Conservation (phyloP, 2,888 invertebrate species). For the Eumerus sabulonum region DNA sequence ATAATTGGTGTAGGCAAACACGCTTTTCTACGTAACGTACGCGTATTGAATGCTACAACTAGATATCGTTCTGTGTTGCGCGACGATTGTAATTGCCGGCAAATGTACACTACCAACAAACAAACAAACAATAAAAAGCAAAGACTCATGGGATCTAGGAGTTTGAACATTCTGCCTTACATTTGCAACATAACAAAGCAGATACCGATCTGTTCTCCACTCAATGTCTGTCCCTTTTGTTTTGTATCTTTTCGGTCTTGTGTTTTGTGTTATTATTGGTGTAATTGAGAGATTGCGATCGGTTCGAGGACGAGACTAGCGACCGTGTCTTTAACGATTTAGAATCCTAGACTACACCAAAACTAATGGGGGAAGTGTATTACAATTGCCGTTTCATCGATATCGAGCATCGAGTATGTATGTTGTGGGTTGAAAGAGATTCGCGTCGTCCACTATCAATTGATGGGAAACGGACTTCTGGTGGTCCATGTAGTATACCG, state of each 20-base stretch:
- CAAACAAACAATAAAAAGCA: too few species aligned
- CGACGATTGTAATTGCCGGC: conserved; percentile 62
- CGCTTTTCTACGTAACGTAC: conserved; percentile 30
- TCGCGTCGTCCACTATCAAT: conserved; percentile 59
- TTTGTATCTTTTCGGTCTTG: conserved; percentile 22
- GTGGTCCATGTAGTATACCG: conserved; percentile 32
- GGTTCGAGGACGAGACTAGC: conserved; percentile 28
- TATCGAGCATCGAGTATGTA: background rate
- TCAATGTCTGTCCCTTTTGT: conserved; percentile 65
- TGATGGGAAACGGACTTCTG: conserved; percentile 42
- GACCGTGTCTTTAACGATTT: conserved; percentile 31
- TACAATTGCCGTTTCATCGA: conserved; percentile 14
- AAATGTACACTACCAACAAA: too few species aligned
- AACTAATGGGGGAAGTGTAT: conserved; percentile 29
- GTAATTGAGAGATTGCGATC: conserved; percentile 68
- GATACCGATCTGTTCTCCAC: conserved; percentile 60
- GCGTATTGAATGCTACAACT: conserved; percentile 20
- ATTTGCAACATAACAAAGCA: conserved; percentile 67
- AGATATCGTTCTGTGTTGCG: conserved; percentile 46
- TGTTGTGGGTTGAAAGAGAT: background rate
- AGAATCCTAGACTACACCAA: conserved; percentile 26
- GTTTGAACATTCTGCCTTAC: conserved; percentile 55
- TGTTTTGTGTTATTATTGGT: conserved; percentile 62
- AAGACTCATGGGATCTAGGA: conserved; percentile 24
- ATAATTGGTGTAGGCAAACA: conserved; percentile 67